Percentiles rank a stretch among this genome's conserved stretches.
phyloP scores from a whole-genome alignment of 2,113 vertebrate genomes.

The Bombycilla garrulus region DNA sequence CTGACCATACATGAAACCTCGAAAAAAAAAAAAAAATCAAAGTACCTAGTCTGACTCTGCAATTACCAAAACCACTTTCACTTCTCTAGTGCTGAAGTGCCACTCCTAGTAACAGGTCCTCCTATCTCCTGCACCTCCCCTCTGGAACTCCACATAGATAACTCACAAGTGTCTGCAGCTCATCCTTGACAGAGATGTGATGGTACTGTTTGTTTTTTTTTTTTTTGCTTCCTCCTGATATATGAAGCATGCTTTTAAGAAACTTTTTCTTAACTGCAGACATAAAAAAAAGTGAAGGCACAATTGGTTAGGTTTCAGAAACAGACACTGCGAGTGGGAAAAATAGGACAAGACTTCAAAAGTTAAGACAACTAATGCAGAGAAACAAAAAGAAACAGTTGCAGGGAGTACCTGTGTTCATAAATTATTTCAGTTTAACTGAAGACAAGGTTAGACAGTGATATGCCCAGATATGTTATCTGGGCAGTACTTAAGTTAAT shows the following conservation, averaged over 20 bases:
- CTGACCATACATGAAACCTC: neutral
- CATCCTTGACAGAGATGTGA: neutral
- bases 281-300: neutral
- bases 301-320: neutral
- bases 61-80: neutral
- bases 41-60: neutral
- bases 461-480: neutral
- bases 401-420: neutral
- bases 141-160: neutral
- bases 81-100: neutral
- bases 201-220: neutral
- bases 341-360: neutral
- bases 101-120: neutral
- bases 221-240: neutral
- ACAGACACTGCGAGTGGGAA: neutral
- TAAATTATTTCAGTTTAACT: neutral
- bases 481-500: neutral
- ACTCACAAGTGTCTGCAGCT: neutral
- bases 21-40: neutral
- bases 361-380: neutral
- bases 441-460: neutral
- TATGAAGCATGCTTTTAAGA: neutral
- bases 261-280: neutral
- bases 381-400: neutral
- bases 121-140: neutral